These are phyloP conservation scores for Bergia puertoricense DNA, from an alignment of 92 coral and sea anemone species.

Conservation along the genomic window DNA sequence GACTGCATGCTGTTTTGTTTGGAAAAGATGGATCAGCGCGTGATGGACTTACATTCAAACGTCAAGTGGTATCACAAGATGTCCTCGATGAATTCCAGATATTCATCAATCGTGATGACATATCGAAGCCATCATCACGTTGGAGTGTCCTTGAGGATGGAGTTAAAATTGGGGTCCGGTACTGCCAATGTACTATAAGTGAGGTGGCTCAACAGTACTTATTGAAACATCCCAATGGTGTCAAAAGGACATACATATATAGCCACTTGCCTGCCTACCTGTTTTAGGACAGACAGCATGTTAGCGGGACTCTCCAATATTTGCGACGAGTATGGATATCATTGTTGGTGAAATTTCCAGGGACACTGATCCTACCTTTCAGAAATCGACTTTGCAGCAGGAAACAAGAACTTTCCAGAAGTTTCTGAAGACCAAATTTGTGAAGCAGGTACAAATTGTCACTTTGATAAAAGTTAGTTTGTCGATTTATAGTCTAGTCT, in stretches of 20 bases:
- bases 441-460: no score
- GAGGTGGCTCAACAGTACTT: conserved; percentile 44
- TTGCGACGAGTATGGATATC: no score
- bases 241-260: conserved; percentile 52
- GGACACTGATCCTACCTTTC: no score
- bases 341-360: no score
- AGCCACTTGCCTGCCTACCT: conserved; percentile 52
- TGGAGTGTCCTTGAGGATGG: conserved; percentile 45
- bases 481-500: no score
- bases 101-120: conserved; percentile 50
- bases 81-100: conserved; percentile 39
- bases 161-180: conserved; percentile 40
- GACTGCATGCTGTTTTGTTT: conserved; percentile 58
- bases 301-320: conserved; percentile 51
- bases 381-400: no score
- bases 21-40: conserved; percentile 51
- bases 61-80: conserved; percentile 52
- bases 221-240: conserved; percentile 50
- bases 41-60: conserved; percentile 37
- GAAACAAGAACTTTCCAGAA: no score
- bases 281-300: conserved; percentile 48
- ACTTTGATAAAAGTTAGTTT: no score
- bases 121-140: conserved; percentile 53
- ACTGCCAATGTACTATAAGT: conserved; percentile 45
- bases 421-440: no score